Conservation (phyloP, 2,888 invertebrate genomes). For the Unio delphinus region DNA sequence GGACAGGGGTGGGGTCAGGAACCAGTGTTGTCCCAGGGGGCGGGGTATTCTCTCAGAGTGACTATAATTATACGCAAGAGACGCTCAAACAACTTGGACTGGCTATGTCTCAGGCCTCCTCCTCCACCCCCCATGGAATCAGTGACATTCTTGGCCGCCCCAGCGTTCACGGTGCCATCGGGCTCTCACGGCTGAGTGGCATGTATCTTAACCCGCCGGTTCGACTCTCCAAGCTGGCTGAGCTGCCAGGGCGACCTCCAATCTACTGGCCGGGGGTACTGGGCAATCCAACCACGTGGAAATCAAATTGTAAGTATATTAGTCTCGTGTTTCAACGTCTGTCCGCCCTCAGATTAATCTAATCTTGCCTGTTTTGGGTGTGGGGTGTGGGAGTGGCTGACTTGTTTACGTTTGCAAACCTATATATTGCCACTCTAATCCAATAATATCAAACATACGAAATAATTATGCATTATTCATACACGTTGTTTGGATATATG, state of each 20-base stretch:
- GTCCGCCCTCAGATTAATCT: too few relatives aligned
- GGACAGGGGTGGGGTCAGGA: conserved; percentile 41
- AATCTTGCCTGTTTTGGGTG: too few relatives aligned
- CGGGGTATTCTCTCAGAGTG: conserved; percentile 15
- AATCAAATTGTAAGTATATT: conserved; percentile 46
- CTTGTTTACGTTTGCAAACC: too few relatives aligned
- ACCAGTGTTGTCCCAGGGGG: conserved; percentile 37
- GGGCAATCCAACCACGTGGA: conserved; percentile 83
- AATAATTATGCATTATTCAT: too few relatives aligned
- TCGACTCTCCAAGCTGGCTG: conserved; percentile 69
- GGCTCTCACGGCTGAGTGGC: conserved; percentile 70
- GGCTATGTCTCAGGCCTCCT: conserved; percentile 43
- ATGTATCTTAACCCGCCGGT: conserved; percentile 73
- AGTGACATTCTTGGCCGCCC: conserved; percentile 94
- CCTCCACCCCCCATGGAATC: conserved; percentile 90
- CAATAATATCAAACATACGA: too few relatives aligned
- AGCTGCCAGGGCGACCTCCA: conserved; percentile 70
- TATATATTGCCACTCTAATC: too few relatives aligned
- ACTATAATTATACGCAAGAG: conserved; percentile 42
- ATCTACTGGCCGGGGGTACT: conserved; percentile 96
- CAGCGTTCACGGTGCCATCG: conserved; percentile 38
- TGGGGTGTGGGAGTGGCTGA: too few relatives aligned
- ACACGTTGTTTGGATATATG: too few relatives aligned
- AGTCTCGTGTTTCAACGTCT: too few relatives aligned
- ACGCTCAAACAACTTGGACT: conserved; percentile 45